Evolutionary conservation across 2,797 vertebrate species (phyloP).

Genomic region (Acropternis orthonyx): DNA sequence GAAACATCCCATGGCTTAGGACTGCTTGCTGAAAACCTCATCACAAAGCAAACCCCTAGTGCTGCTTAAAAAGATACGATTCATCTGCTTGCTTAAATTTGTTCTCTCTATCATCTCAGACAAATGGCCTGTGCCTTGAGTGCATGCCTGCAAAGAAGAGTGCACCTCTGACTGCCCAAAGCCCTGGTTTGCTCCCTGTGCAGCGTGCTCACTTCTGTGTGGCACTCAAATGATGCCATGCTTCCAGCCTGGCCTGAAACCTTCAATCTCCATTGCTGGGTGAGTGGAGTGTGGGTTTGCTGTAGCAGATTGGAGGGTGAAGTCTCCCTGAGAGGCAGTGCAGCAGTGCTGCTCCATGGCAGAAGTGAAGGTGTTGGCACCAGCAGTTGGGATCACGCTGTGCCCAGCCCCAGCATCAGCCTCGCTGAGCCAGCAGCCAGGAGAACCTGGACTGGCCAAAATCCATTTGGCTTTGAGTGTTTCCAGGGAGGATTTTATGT

Average conservation of each 20-base stretch:
- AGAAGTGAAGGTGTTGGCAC: neutral
- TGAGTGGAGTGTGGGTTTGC: neutral
- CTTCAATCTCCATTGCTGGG: neutral
- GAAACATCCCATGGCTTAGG: accelerated
- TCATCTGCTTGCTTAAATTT: neutral
- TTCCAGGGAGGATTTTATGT: neutral
- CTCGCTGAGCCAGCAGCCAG: accelerated
- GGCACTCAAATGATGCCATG: neutral
- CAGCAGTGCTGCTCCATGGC: neutral
- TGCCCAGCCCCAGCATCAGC: neutral
- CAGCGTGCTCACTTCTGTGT: accelerated
- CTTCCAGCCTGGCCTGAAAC: neutral
- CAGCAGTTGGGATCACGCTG: accelerated
- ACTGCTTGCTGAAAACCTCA: neutral
- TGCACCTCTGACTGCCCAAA: neutral
- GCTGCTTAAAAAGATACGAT: neutral
- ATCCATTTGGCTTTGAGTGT: neutral
- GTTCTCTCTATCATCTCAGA: neutral
- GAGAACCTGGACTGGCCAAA: neutral
- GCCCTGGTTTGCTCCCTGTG: neutral
- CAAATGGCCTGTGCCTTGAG: neutral
- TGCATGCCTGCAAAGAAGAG: neutral
- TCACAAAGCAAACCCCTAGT: neutral
- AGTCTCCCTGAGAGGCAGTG: neutral
- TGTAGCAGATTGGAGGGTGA: neutral